These are phyloP conservation scores for Carassius gibelio DNA, from an alignment of 2,113 vertebrate species.

Conservation along the genomic window DNA sequence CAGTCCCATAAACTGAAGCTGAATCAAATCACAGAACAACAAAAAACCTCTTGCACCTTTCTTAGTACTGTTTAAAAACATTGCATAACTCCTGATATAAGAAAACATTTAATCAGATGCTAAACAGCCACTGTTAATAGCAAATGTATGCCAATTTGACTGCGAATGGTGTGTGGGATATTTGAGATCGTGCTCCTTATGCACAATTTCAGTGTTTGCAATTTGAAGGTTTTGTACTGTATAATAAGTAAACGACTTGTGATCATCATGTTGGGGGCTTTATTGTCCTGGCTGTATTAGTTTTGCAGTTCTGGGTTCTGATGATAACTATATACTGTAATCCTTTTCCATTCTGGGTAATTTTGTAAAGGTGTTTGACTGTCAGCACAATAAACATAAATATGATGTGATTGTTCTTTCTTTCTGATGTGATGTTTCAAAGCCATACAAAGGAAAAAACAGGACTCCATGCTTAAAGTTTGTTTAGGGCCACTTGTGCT, in stretches of 20 bases:
- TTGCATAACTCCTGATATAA: too few species aligned
- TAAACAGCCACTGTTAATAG: background rate
- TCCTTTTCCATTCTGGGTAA: background rate
- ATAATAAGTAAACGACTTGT: background rate
- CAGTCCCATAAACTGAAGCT: background rate
- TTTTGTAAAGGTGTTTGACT: conserved; percentile 26
- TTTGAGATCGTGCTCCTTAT: background rate
- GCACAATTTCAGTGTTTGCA: conserved; percentile 3
- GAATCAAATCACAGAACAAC: background rate
- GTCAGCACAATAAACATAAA: conserved; percentile 49
- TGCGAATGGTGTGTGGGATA: background rate
- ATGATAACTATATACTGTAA: background rate
- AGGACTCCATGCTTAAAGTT: too few species aligned
- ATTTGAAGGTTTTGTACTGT: conserved; percentile 12
- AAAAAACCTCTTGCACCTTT: background rate
- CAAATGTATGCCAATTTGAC: background rate
- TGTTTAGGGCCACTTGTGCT: too few species aligned
- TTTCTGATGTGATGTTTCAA: too few species aligned
- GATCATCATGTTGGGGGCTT: conserved; percentile 23
- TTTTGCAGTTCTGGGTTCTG: conserved; percentile 10
- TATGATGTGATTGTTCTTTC: background rate
- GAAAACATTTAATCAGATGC: background rate
- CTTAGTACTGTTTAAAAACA: background rate
- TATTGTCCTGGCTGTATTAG: background rate
- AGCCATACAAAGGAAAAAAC: too few species aligned